A percentile compares a stretch with the other conserved stretches of the same genome.
Conservation (phyloP, 2,888 invertebrate species). For the Siphlonurus alternatus region DNA sequence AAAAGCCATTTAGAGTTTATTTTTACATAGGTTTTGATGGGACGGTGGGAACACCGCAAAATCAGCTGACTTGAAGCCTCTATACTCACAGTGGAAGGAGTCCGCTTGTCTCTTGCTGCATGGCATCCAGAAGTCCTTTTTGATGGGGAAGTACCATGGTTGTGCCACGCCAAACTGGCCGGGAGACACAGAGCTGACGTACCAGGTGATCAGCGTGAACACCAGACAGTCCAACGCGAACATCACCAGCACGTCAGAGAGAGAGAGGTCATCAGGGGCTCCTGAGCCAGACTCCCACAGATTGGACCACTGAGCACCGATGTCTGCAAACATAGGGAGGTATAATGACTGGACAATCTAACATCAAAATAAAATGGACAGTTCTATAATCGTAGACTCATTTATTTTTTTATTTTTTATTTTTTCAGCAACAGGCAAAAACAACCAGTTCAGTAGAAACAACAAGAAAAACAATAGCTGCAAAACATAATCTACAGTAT, state of each 20-base stretch:
- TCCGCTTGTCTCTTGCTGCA: neutral
- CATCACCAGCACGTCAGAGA: conserved; percentile 12
- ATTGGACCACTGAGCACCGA: conserved; percentile 23
- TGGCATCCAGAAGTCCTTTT: conserved; percentile 20
- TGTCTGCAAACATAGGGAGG: conserved; percentile 17
- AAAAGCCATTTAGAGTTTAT: no score
- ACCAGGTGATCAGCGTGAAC: conserved; percentile 30
- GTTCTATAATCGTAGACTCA: neutral
- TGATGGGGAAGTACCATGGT: conserved; percentile 32
- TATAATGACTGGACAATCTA: neutral
- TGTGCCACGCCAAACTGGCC: conserved; percentile 34
- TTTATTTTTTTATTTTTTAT: no score
- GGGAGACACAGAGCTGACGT: conserved; percentile 34
- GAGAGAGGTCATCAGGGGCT: conserved; percentile 1
- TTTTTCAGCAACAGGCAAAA: no score
- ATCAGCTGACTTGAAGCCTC: no score
- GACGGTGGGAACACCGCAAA: no score
- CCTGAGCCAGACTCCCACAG: conserved; percentile 19
- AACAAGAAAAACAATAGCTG: no score
- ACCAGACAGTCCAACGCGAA: conserved; percentile 20
- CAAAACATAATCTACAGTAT: no score
- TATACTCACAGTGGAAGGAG: neutral
- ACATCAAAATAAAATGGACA: neutral
- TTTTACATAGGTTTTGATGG: no score
- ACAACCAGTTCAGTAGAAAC: neutral